A percentile compares a stretch with the other conserved stretches of the same genome.
Conservation (phyloP, 2,888 invertebrate species). For the Mellilla xanthometata region DNA sequence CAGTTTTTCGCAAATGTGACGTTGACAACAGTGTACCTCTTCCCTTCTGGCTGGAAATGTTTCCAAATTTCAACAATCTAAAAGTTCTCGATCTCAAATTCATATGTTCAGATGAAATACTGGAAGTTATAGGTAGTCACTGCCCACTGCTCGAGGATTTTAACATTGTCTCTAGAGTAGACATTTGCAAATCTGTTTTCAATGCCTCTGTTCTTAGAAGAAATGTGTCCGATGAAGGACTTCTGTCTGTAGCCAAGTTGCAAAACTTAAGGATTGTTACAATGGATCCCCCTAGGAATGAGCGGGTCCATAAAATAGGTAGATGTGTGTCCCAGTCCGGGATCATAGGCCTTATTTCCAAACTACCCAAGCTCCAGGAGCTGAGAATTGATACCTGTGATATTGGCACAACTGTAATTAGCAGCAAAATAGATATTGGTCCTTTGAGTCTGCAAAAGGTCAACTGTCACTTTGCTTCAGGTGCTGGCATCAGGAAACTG, state of each 20-base stretch:
- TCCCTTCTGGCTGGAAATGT: conserved; percentile 64
- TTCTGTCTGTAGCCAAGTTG: conserved; percentile 60
- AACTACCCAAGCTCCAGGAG: conserved; percentile 70
- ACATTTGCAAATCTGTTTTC: conserved; percentile 70
- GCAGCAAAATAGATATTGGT: conserved; percentile 57
- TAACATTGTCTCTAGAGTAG: conserved; percentile 75
- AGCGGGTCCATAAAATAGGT: conserved; percentile 64
- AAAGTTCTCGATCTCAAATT: conserved; percentile 74
- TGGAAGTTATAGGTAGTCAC: conserved; percentile 61
- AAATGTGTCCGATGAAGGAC: conserved; percentile 73
- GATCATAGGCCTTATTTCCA: conserved; percentile 64
- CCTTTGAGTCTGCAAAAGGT: conserved; percentile 70
- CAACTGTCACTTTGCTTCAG: conserved; percentile 73
- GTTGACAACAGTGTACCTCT: conserved; percentile 70
- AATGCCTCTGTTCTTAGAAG: conserved; percentile 74
- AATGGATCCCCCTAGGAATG: conserved; percentile 76
- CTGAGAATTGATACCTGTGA: conserved; percentile 75
- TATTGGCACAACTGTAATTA: conserved; percentile 71
- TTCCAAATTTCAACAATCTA: conserved; percentile 62
- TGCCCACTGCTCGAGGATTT: conserved; percentile 71
- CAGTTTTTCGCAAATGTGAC: conserved; percentile 72
- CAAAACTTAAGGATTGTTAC: conserved; percentile 64
- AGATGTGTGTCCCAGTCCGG: conserved; percentile 73
- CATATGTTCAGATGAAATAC: conserved; percentile 77
- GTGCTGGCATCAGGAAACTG: conserved; percentile 65